These are phyloP conservation scores for Arnoldichthys spilopterus DNA, from an alignment of 2,797 vertebrate species.

Conservation along the genomic window DNA sequence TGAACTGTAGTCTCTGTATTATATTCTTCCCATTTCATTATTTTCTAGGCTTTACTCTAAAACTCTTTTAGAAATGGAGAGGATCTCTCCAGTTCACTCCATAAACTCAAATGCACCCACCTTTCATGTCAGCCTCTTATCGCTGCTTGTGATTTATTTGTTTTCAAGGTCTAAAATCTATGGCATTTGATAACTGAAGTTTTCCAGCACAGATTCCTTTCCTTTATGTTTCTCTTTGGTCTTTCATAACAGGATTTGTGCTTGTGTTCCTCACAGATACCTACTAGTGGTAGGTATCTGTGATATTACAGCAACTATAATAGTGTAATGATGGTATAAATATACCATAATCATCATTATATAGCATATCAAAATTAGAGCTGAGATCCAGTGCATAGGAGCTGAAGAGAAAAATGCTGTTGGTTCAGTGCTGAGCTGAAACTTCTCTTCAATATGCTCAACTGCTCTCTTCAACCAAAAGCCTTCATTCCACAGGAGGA, in stretches of 20 bases:
- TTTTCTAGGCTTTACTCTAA: not conserved
- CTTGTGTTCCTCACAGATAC: no score
- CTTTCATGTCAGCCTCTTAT: not conserved
- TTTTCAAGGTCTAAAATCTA: not conserved
- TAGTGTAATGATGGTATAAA: not conserved
- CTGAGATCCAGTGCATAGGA: not conserved
- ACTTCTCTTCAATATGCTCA: not conserved
- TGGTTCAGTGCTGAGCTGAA: not conserved
- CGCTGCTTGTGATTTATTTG: not conserved
- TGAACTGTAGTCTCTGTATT: not conserved
- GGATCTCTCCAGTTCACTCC: not conserved
- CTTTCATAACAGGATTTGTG: not conserved
- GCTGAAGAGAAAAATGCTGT: not conserved
- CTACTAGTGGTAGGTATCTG: no score
- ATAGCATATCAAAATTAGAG: not conserved
- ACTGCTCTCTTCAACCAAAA: not conserved
- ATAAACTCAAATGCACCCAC: not conserved
- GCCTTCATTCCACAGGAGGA: not conserved
- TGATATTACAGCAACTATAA: not conserved
- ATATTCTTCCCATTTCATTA: not conserved
- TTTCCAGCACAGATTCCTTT: constrained; percentile 14
- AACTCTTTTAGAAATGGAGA: not conserved
- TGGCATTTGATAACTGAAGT: not conserved
- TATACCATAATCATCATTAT: not conserved
- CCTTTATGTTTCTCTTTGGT: not conserved